These are phyloP conservation scores for Patiria pectinifera DNA, from an alignment of 53 echinoderm and acorn worm genomes.

Conservation along the genomic window DNA sequence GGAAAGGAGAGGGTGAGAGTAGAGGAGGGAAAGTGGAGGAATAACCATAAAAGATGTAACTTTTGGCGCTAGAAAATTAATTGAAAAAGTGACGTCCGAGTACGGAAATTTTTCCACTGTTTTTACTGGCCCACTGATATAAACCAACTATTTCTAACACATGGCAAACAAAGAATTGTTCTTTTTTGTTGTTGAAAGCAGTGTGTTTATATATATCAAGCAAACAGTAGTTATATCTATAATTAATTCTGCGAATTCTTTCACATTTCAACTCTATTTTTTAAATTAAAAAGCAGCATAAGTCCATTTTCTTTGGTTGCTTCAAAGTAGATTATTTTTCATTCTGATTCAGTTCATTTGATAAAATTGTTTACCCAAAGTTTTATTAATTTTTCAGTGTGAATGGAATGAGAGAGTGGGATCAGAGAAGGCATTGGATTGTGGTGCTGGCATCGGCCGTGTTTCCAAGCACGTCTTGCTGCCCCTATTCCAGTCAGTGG, in stretches of 20 bases:
- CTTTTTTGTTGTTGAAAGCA: not conserved
- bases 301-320: not conserved
- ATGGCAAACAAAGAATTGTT: not conserved
- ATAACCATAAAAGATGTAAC: too few relatives aligned
- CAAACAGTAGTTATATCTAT: too few relatives aligned
- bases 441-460: slow-evolving; percentile 93
- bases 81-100: too few relatives aligned
- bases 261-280: too few relatives aligned
- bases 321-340: not conserved
- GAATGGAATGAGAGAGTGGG: slow-evolving; percentile 76
- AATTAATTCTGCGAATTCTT: too few relatives aligned
- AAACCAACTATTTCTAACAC: not conserved
- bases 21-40: too few relatives aligned
- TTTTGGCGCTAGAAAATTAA: too few relatives aligned
- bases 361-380: not conserved
- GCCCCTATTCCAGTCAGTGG: slow-evolving; percentile 84
- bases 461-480: slow-evolving; percentile 93
- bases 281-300: too few relatives aligned
- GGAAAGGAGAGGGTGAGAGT: too few relatives aligned
- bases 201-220: too few relatives aligned
- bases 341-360: not conserved
- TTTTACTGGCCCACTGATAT: not conserved
- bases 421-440: slow-evolving; percentile 86
- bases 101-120: too few relatives aligned
- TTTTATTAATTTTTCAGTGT: slow-evolving; percentile 60